These are phyloP conservation scores for Diorhabda elongata DNA, from an alignment of 1,140 invertebrate species.

Conservation along the genomic window DNA sequence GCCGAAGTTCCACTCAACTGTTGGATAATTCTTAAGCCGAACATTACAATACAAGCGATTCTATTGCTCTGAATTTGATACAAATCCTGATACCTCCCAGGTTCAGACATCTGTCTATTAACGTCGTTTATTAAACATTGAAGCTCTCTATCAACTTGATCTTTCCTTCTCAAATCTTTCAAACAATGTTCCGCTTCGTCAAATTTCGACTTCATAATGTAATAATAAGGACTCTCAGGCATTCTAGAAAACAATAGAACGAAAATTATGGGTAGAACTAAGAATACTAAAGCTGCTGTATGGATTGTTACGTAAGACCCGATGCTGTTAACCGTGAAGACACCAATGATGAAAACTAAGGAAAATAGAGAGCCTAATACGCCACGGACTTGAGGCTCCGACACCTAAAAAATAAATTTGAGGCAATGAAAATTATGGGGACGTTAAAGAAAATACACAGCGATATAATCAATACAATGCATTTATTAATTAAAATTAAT, in stretches of 20 bases:
- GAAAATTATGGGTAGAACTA: conserved; percentile 50
- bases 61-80: conserved; percentile 48
- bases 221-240: conserved; percentile 87
- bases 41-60: conserved; percentile 48
- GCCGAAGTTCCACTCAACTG: conserved; percentile 60
- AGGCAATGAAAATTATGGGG: too few species aligned
- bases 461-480: too few species aligned
- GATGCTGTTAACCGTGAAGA: conserved; percentile 49
- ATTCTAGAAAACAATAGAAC: conserved; percentile 57
- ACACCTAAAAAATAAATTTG: conserved; percentile 40
- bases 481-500: conserved; percentile 14
- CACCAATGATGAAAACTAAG: conserved; percentile 48
- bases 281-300: conserved; percentile 50
- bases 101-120: conserved; percentile 33
- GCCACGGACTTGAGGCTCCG: conserved; percentile 55
- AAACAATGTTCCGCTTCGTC: conserved; percentile 69
- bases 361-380: conserved; percentile 54
- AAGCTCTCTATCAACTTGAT: conserved; percentile 74
- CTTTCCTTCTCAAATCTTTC: conserved; percentile 70
- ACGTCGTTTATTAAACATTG: conserved; percentile 59
- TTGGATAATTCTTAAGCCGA: conserved; percentile 54
- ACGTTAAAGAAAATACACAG: too few species aligned
- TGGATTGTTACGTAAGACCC: conserved; percentile 52
- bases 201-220: conserved; percentile 65
- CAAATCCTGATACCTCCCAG: conserved; percentile 46